Conservation (phyloP, 2,888 invertebrate genomes). For the Xestia sexstrigata region DNA sequence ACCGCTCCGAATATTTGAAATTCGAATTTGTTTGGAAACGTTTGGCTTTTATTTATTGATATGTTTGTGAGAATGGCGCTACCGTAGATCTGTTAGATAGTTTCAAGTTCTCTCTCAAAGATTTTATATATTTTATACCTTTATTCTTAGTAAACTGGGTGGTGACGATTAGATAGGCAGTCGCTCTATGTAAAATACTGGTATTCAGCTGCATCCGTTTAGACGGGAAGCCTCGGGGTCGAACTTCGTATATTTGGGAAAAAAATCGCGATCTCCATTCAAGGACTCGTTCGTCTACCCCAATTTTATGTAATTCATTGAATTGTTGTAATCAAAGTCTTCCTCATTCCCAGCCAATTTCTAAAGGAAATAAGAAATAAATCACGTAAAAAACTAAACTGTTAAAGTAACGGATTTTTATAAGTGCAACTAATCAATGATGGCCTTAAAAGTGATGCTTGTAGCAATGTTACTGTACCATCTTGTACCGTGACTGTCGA, state of each 20-base stretch:
- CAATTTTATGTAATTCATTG: neutral
- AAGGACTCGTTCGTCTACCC: neutral
- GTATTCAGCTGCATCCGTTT: neutral
- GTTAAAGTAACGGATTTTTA: slow-evolving; percentile 54
- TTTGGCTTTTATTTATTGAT: slow-evolving; percentile 58
- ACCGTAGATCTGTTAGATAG: slow-evolving; percentile 8
- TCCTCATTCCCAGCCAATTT: neutral
- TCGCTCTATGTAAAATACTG: neutral
- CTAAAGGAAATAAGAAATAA: slow-evolving; percentile 20
- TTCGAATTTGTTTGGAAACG: slow-evolving; percentile 68
- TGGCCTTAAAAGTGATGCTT: slow-evolving; percentile 44
- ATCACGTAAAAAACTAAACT: slow-evolving; percentile 26
- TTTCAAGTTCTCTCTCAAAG: neutral
- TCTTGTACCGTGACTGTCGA: slow-evolving; percentile 27
- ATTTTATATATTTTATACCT: neutral
- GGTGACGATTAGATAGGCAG: neutral
- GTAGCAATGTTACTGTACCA: slow-evolving; percentile 27
- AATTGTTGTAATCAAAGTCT: neutral
- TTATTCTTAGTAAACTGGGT: neutral
- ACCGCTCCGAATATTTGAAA: slow-evolving; percentile 69
- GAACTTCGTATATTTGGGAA: too few relatives aligned
- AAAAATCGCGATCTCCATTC: neutral
- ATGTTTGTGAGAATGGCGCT: slow-evolving; percentile 40
- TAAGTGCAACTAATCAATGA: slow-evolving; percentile 59
- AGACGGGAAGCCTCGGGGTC: neutral